phyloP scores from a whole-genome alignment of 2,888 invertebrate species.

The Entomobrya multifasciata region DNA sequence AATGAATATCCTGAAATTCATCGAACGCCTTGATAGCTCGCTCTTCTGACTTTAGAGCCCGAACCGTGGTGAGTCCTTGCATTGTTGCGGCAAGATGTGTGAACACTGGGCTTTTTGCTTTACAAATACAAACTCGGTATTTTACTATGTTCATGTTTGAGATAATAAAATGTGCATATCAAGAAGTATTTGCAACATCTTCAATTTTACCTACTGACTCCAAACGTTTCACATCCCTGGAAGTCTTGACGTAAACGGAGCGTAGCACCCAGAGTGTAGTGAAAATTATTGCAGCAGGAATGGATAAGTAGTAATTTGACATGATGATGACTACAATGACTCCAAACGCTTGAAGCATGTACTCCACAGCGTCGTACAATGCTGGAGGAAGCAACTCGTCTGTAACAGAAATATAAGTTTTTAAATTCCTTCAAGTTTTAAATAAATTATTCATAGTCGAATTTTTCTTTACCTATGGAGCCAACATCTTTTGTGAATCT shows the following conservation, averaged over 20 bases:
- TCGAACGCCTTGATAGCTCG: slow-evolving; percentile 49
- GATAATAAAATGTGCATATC: not conserved
- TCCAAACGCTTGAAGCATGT: slow-evolving; percentile 82
- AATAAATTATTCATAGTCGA: not conserved
- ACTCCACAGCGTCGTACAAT: slow-evolving; percentile 84
- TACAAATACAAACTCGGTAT: not conserved
- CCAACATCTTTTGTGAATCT: slow-evolving; percentile 91
- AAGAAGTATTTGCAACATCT: too few relatives aligned
- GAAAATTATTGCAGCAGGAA: slow-evolving; percentile 81
- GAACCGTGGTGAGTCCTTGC: slow-evolving; percentile 94
- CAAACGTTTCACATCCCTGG: slow-evolving; percentile 56
- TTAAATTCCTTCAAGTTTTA: not conserved
- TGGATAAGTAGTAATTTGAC: slow-evolving; percentile 81
- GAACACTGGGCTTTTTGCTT: slow-evolving; percentile 90
- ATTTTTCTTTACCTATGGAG: slow-evolving; percentile 39
- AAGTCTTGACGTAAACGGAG: slow-evolving; percentile 56
- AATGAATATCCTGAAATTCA: slow-evolving; percentile 67
- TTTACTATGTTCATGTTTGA: not conserved
- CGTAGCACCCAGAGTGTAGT: slow-evolving; percentile 80
- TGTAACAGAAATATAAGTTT: not conserved
- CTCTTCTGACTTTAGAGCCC: slow-evolving; percentile 83
- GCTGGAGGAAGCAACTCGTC: slow-evolving; percentile 83
- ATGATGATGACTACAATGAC: slow-evolving; percentile 82
- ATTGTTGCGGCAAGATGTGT: slow-evolving; percentile 94
- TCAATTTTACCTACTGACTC: slow-evolving; percentile 51